phyloP scores from a whole-genome alignment of 1,140 invertebrate species.

The Hermetia illucens region DNA sequence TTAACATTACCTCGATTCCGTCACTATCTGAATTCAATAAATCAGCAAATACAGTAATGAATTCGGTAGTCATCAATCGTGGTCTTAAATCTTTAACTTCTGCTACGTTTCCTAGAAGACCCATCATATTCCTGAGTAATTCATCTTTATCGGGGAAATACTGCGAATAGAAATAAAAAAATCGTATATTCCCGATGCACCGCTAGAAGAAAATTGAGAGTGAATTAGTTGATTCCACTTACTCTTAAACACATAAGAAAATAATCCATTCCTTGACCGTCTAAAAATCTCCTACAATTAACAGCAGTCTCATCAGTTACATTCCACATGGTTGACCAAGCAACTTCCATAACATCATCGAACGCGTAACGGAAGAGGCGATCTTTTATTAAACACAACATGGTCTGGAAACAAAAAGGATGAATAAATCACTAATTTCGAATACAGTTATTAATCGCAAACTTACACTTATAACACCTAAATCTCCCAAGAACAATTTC shows the following conservation, averaged over 20 bases:
- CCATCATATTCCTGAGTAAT: conserved; percentile 91
- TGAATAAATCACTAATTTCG: conserved; percentile 2
- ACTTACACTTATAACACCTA: conserved; percentile 72
- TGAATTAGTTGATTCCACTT: conserved; percentile 14
- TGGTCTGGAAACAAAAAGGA: conserved; percentile 47
- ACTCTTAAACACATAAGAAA: conserved; percentile 75
- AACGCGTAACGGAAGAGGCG: conserved; percentile 57
- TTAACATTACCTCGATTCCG: conserved; percentile 71
- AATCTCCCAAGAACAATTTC: conserved; percentile 76
- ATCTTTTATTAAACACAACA: conserved; percentile 70
- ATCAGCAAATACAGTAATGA: conserved; percentile 72
- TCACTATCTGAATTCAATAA: conserved; percentile 74
- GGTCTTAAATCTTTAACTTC: conserved; percentile 77
- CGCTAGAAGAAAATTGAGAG: background rate
- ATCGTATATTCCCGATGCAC: background rate
- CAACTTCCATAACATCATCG: conserved; percentile 92
- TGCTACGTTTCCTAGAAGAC: conserved; percentile 87
- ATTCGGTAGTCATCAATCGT: conserved; percentile 71
- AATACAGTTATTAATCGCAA: background rate
- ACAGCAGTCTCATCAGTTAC: conserved; percentile 91
- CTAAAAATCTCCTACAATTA: conserved; percentile 82
- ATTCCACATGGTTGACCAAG: conserved; percentile 98
- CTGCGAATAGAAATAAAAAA: conserved; percentile 32
- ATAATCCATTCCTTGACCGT: conserved; percentile 69
- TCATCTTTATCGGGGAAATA: conserved; percentile 78